phyloP scores from a whole-genome alignment of 2,113 vertebrate species.

The Vidua chalybeata region DNA sequence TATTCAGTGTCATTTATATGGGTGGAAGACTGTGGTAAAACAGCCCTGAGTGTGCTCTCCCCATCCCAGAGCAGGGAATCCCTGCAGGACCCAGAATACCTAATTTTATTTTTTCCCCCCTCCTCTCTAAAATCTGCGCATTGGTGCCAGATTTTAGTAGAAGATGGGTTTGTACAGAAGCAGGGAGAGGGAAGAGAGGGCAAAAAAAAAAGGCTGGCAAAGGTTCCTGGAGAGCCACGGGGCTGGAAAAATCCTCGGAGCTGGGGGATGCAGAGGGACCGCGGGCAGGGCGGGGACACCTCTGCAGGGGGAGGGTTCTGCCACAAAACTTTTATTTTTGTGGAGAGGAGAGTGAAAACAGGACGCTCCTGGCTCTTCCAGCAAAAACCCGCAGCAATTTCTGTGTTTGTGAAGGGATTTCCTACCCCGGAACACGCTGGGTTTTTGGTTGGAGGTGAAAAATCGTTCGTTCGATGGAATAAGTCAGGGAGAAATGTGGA shows the following conservation, averaged over 20 bases:
- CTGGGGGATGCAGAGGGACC: neutral
- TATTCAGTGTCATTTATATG: rapidly evolving
- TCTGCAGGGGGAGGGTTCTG: neutral
- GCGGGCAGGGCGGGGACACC: neutral
- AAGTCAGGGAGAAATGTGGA: neutral
- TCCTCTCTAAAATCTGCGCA: neutral
- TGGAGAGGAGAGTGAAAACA: neutral
- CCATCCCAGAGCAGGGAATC: neutral
- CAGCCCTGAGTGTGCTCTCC: neutral
- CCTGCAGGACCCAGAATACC: neutral
- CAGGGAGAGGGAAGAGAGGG: neutral
- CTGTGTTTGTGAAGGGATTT: neutral
- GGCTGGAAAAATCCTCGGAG: neutral
- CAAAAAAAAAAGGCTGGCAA: no score
- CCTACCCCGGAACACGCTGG: rapidly evolving
- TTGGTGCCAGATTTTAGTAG: neutral
- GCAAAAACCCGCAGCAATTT: neutral
- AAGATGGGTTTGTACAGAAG: neutral
- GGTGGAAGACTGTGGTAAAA: neutral
- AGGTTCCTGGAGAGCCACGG: neutral
- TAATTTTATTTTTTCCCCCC: rapidly evolving
- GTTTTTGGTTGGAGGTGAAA: neutral
- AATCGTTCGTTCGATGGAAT: rapidly evolving
- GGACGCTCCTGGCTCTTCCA: neutral
- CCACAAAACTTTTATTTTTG: rapidly evolving